Conservation (phyloP, 1,140 invertebrate species). For the Dendroctonus valens region DNA sequence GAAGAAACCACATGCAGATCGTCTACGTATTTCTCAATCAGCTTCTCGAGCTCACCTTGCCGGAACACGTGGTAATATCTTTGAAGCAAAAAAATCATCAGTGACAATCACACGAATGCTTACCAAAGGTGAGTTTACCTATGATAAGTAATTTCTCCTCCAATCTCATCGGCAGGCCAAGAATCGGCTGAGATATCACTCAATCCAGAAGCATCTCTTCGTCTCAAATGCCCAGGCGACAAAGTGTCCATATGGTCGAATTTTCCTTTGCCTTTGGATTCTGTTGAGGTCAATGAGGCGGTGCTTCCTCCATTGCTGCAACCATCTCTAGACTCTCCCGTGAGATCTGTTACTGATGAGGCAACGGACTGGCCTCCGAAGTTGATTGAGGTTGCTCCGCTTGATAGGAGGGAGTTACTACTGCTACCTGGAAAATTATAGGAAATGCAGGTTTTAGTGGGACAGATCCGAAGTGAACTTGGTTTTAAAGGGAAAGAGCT, state of each 20-base stretch:
- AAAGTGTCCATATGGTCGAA: conserved; percentile 30
- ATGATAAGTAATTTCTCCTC: conserved; percentile 81
- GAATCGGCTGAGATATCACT: conserved; percentile 77
- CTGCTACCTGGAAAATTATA: conserved; percentile 40
- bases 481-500: not conserved
- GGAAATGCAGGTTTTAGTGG: not conserved
- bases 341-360: conserved; percentile 48
- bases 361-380: conserved; percentile 45
- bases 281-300: conserved; percentile 58
- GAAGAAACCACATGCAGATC: conserved; percentile 92
- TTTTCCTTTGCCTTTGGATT: conserved; percentile 21
- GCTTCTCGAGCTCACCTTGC: conserved; percentile 88
- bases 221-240: conserved; percentile 29
- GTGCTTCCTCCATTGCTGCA: conserved; percentile 59
- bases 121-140: conserved; percentile 57
- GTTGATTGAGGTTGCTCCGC: conserved; percentile 43
- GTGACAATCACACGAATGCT: not conserved
- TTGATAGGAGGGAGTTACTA: conserved; percentile 44
- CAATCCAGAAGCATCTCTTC: conserved; percentile 47
- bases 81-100: not conserved
- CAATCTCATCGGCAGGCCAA: conserved; percentile 70
- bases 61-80: conserved; percentile 96
- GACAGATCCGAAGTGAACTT: too few species aligned
- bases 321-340: conserved; percentile 48
- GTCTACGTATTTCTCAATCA: conserved; percentile 91